Conservation (phyloP, 1,140 invertebrate species). For the Monochamus saltuarius region DNA sequence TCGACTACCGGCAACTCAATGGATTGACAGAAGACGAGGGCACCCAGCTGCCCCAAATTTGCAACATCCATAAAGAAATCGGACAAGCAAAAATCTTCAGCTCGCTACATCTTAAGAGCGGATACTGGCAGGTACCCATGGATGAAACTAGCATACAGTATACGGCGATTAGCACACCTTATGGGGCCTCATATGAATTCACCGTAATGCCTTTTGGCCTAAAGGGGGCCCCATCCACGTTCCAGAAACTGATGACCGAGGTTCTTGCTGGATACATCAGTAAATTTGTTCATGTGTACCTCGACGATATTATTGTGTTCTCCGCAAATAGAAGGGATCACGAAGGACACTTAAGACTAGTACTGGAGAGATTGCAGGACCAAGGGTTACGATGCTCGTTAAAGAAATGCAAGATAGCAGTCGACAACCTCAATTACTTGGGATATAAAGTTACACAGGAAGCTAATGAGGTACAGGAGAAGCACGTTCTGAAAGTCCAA, state of each 20-base stretch:
- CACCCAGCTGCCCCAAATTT: conserved; percentile 31
- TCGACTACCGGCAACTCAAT: conserved; percentile 50
- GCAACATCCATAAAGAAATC: conserved; percentile 14
- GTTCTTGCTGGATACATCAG: conserved; percentile 21
- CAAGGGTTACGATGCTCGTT: not conserved
- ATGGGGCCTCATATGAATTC: conserved; percentile 31
- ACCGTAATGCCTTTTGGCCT: conserved; percentile 38
- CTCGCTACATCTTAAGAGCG: conserved; percentile 31
- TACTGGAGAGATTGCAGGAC: conserved; percentile 5
- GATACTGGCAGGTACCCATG: conserved; percentile 41
- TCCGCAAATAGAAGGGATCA: conserved; percentile 4
- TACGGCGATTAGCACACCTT: conserved; percentile 38
- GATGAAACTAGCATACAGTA: conserved; percentile 16
- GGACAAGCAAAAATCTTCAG: conserved; percentile 25
- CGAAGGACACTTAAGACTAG: not conserved
- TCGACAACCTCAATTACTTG: not conserved
- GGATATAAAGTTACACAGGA: conserved; percentile 9
- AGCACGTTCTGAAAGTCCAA: conserved; percentile 12
- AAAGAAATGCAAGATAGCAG: conserved; percentile 13
- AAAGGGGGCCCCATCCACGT: conserved; percentile 32
- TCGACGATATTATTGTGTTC: conserved; percentile 18
- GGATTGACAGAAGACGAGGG: conserved; percentile 43
- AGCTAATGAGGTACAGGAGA: not conserved
- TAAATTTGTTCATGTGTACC: conserved; percentile 25
- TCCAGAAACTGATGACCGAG: conserved; percentile 27